Evolutionary conservation across 2,888 invertebrate genomes (phyloP).

Genomic region (Bhutanitis thaidina): DNA sequence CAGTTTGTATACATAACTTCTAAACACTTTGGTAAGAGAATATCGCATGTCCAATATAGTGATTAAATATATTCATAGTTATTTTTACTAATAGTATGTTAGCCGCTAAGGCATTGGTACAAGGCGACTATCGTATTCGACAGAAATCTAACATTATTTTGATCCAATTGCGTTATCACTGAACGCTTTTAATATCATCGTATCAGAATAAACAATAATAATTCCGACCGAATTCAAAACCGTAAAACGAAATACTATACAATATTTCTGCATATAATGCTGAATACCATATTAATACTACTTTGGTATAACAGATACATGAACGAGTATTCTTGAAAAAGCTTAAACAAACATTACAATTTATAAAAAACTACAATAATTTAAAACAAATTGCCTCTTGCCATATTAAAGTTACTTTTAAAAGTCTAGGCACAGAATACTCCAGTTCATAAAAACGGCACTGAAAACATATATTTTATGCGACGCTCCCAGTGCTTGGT

Average conservation of each 20-base stretch:
- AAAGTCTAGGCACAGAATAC: background rate
- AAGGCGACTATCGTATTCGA: constrained; percentile 30
- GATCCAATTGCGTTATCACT: background rate
- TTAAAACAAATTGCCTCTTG: background rate
- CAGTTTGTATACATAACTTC: constrained; percentile 76
- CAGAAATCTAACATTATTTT: constrained; percentile 17
- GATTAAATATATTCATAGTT: constrained; percentile 40
- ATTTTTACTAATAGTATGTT: constrained; percentile 33
- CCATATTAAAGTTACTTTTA: background rate
- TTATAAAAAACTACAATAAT: too few species aligned
- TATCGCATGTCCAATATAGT: constrained; percentile 69
- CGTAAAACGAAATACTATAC: too few species aligned
- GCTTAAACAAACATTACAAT: background rate
- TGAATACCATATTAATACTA: too few species aligned
- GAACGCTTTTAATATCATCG: too few species aligned
- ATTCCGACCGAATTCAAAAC: too few species aligned
- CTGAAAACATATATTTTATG: constrained; percentile 19
- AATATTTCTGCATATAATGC: too few species aligned
- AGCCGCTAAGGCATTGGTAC: constrained; percentile 58
- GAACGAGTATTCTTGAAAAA: background rate
- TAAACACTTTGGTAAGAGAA: constrained; percentile 74
- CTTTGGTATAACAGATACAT: constrained; percentile 10
- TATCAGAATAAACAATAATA: too few species aligned
- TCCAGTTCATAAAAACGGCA: constrained; percentile 8
- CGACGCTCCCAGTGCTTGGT: constrained; percentile 64